Evolutionary conservation across 1,140 invertebrate genomes (phyloP).

Genomic region (Nymphalis io): DNA sequence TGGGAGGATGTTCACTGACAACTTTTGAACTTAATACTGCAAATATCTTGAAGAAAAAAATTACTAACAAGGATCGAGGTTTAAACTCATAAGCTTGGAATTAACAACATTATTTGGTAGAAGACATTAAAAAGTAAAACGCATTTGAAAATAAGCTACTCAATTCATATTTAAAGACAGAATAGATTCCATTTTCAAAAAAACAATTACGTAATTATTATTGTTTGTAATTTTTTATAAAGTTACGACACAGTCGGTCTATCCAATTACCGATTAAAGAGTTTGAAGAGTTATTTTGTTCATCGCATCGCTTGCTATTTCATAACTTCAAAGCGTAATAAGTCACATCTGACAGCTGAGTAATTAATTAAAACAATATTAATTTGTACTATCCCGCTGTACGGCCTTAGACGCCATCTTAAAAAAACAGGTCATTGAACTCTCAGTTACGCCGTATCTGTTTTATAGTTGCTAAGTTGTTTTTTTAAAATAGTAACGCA

Average conservation of each 20-base stretch:
- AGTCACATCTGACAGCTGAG: constrained; percentile 24
- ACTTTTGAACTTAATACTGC: too few relatives aligned
- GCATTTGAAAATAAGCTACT: too few relatives aligned
- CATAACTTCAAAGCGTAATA: constrained; percentile 27
- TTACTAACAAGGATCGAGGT: too few relatives aligned
- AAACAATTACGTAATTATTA: too few relatives aligned
- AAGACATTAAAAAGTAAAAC: too few relatives aligned
- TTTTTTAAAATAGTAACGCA: constrained; percentile 26
- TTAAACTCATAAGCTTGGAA: too few relatives aligned
- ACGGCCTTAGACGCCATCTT: constrained; percentile 19
- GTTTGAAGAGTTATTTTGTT: not conserved
- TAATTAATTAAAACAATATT: constrained; percentile 38
- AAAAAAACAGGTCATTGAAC: constrained; percentile 28
- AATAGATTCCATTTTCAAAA: too few relatives aligned
- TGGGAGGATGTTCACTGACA: too few relatives aligned
- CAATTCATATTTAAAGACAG: too few relatives aligned
- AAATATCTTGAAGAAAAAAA: too few relatives aligned
- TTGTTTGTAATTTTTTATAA: not conserved
- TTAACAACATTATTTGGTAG: too few relatives aligned
- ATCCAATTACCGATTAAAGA: constrained; percentile 6
- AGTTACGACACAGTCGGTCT: not conserved
- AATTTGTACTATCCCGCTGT: constrained; percentile 28
- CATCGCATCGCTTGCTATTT: constrained; percentile 9
- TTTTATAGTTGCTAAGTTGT: constrained; percentile 26
- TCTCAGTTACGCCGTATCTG: constrained; percentile 27